Evolutionary conservation across 2,797 vertebrate genomes (phyloP), one percentile per base, ranked within the genome.

Genomic region (Ambastaia sidthimunki): DNA sequence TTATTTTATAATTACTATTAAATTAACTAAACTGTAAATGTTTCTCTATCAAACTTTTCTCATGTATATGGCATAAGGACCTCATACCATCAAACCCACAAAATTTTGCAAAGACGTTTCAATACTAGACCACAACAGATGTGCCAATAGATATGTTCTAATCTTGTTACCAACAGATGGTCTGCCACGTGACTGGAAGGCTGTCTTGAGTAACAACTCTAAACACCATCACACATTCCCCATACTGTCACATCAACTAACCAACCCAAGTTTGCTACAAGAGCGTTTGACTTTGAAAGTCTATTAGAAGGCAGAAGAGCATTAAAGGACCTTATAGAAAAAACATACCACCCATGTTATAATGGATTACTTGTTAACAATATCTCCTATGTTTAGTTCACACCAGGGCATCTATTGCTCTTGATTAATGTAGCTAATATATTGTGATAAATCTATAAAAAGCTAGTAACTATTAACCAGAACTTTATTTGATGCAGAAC

Each of bases 131-230:
- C 10, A 10, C 41, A 44, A 44, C 41, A 44, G 41, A 16, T 28
- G 57, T 60, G 15, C 57, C 48, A 67, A 25, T 54, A 54, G n/a
- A 18, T 16, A 21, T 41, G 62, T 76, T 44, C 5, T 67, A 76
- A 76, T 66, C 31, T 76, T 76, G 47, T 41, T 55, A 25, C 23
- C 37, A 19, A 44, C 74, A 76, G 52, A 76, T 76, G 34, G 65
- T 59, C 34, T 68, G 18, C 52, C 28, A 28, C 28, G 50, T 76
- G 63, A 67, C 62, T 25, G 31, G 28, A 50, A 67, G 16, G 12
- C 21, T 44, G 18, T 69, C 37, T 69, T 76, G 37, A 54, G 23
- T 48, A 25, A 59, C 16, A 47, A n/a, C 34, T 55, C 6, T 55
- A 44, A 74, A 75, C 48, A 76, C 9, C 34, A 13, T 59, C 19